phyloP scores from a whole-genome alignment of 2,113 vertebrate genomes.

The Sander vitreus region DNA sequence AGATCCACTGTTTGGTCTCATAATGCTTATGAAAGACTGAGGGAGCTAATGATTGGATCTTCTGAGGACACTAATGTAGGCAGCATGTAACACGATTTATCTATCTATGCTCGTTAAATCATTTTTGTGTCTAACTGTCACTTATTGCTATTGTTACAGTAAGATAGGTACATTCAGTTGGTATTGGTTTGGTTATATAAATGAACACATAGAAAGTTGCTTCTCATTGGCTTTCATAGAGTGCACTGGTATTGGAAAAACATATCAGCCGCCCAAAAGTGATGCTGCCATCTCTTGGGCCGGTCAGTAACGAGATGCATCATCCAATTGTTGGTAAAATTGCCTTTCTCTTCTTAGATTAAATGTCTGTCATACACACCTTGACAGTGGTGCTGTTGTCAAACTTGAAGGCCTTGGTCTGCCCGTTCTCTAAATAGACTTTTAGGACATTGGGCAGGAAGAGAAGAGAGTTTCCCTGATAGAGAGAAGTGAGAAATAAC shows the following conservation, averaged over 20 bases:
- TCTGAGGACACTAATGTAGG: slow-evolving; percentile 7
- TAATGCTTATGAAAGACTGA: slow-evolving; percentile 23
- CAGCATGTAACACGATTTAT: too few species aligned
- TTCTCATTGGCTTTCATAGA: slow-evolving; percentile 6
- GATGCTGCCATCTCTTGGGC: slow-evolving; percentile 11
- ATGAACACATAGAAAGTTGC: background rate
- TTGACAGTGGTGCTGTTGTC: slow-evolving; percentile 94
- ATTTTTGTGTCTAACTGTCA: background rate
- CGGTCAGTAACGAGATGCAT: slow-evolving; percentile 9
- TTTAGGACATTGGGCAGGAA: slow-evolving; percentile 98
- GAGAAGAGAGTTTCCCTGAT: slow-evolving; percentile 95
- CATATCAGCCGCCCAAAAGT: background rate
- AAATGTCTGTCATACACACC: slow-evolving; percentile 78
- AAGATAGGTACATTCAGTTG: background rate
- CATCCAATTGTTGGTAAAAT: background rate
- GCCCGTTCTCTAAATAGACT: slow-evolving; percentile 97
- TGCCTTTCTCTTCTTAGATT: background rate
- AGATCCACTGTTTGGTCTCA: slow-evolving; percentile 15
- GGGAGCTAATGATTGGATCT: background rate
- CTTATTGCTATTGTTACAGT: background rate
- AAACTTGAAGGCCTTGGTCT: slow-evolving; percentile 98
- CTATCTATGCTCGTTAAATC: background rate
- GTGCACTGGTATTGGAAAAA: slow-evolving; percentile 25
- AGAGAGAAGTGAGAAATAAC: slow-evolving; percentile 62
- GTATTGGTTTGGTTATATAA: background rate